Conservation (phyloP, 2,888 invertebrate species). For the Leistus spinibarbis region DNA sequence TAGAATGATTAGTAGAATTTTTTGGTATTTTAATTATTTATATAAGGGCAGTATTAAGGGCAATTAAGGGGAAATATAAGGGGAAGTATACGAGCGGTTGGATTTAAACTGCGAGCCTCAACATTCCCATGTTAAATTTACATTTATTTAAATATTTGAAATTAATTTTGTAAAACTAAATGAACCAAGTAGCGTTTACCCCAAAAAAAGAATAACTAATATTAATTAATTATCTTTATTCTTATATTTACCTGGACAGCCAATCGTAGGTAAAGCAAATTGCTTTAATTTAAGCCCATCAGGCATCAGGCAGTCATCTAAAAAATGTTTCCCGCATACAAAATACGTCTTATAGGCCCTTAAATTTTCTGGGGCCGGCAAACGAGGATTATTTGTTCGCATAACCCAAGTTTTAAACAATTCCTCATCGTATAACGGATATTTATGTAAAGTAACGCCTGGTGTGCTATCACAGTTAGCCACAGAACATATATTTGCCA, state of each 20-base stretch:
- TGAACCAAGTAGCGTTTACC: too few species aligned
- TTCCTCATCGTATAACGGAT: background rate
- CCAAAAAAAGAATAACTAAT: too few species aligned
- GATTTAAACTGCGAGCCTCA: too few species aligned
- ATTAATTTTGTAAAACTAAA: too few species aligned
- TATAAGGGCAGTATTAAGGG: too few species aligned
- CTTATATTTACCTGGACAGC: background rate
- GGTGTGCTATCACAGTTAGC: background rate
- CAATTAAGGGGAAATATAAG: too few species aligned
- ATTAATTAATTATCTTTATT: too few species aligned
- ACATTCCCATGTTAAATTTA: too few species aligned
- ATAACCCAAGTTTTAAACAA: background rate
- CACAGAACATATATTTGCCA: background rate
- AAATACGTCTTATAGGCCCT: background rate
- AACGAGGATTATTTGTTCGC: background rate
- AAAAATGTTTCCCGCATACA: background rate
- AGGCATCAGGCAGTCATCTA: background rate
- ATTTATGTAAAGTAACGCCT: background rate
- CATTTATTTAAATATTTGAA: too few species aligned
- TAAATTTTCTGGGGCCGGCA: background rate
- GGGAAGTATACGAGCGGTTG: too few species aligned
- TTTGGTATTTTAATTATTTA: too few species aligned
- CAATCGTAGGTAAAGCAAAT: background rate
- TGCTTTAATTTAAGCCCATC: background rate
- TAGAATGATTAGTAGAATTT: too few species aligned